Conservation (phyloP, 2,113 vertebrate species). For the Puma concolor region DNA sequence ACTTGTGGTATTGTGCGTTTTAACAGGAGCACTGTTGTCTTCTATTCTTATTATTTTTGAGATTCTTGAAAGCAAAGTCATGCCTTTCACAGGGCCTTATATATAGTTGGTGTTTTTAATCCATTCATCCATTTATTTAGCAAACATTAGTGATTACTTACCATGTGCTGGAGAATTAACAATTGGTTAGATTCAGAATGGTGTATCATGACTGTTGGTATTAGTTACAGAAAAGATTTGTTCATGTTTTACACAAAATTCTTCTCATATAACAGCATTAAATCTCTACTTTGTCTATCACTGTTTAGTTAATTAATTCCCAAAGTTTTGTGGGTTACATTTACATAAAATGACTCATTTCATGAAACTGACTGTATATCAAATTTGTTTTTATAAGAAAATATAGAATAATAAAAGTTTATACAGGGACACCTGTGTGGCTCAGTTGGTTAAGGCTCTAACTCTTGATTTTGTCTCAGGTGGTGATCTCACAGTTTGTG, state of each 20-base stretch:
- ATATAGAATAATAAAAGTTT: neutral
- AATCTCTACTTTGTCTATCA: neutral
- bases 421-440: neutral
- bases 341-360: neutral
- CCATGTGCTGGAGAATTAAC: neutral
- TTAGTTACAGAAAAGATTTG: neutral
- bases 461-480: no score
- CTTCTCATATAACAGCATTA: neutral
- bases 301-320: neutral
- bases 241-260: neutral
- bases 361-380: neutral
- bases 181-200: neutral
- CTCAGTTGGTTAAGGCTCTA: no score
- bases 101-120: neutral
- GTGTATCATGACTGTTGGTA: neutral
- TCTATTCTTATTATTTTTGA: neutral
- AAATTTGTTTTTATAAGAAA: conserved; percentile 28
- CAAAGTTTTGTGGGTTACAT: neutral
- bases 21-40: neutral
- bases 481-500: no score
- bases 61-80: neutral
- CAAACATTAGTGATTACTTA: neutral
- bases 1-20: neutral
- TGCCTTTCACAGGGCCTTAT: neutral
- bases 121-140: neutral